These are phyloP conservation scores for Protula sp. DNA, from an alignment of 2,888 invertebrate genomes.

Conservation along the genomic window DNA sequence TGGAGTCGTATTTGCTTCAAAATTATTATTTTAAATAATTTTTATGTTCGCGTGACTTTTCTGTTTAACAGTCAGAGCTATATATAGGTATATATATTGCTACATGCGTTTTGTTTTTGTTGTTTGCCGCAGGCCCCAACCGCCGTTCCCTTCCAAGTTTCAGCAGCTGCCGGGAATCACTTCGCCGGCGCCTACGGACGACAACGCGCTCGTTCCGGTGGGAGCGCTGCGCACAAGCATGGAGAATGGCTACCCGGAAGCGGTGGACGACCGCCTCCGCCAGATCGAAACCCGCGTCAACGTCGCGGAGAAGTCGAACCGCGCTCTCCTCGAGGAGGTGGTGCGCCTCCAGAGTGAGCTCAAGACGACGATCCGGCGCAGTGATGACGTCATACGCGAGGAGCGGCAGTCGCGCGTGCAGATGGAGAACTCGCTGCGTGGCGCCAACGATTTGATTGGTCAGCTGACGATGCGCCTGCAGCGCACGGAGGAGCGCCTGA, in stretches of 20 bases:
- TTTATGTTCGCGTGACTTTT: too few relatives aligned
- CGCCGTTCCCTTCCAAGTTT: not conserved
- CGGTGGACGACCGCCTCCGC: slow-evolving; percentile 3
- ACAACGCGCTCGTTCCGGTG: slow-evolving; percentile 2
- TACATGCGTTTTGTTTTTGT: too few relatives aligned
- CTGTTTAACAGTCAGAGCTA: too few relatives aligned
- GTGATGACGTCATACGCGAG: slow-evolving; percentile 44
- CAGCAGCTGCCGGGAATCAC: not conserved
- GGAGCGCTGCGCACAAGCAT: not conserved
- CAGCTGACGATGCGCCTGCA: slow-evolving; percentile 42
- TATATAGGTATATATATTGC: too few relatives aligned
- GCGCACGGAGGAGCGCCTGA: slow-evolving; percentile 42
- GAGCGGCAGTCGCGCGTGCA: slow-evolving; percentile 44
- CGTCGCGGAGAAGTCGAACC: slow-evolving; percentile 50
- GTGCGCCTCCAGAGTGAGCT: slow-evolving; percentile 48
- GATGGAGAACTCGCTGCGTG: slow-evolving; percentile 38
- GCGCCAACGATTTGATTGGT: not conserved
- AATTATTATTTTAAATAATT: too few relatives aligned
- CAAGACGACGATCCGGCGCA: slow-evolving; percentile 33
- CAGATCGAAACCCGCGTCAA: slow-evolving; percentile 45
- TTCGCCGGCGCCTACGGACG: slow-evolving; percentile 1
- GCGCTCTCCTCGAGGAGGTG: slow-evolving; percentile 52
- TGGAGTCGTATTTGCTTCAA: too few relatives aligned
- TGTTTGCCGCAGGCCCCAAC: too few relatives aligned
- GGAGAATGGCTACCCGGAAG: not conserved